Base-by-base conservation (phyloP, 2,113 vertebrate species). In the Proteles cristata region DNA sequence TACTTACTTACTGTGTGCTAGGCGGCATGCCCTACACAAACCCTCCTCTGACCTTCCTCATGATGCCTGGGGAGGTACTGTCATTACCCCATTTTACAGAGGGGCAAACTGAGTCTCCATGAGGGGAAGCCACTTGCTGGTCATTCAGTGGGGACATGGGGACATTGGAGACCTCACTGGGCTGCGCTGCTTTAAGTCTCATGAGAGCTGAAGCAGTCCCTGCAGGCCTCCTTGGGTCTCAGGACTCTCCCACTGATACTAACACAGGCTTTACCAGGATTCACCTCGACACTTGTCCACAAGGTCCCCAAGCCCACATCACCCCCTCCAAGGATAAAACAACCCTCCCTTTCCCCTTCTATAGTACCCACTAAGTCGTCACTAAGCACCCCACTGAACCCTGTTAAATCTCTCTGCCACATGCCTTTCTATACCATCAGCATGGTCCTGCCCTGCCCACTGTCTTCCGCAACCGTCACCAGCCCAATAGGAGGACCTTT, bases 391-490 rank as follows among this genome's bases (percentile, higher is more conserved):
- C 21, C 21, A 23, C 58, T 61, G 35, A 43, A 39, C 21, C 50
- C 26, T 58, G 16, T 5, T 55, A 15, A 69, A 19, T 43, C 28
- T 91, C 76, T 48, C 55, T 10, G 19, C 26, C 71, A 28, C 61
- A 23, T 0, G 0, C 15, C 25, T 12, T 8, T 65, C 63, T 45
- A 9, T 31, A 26, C 31, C n/a, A 65, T 1, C 45, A 11, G 77
- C 14, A 16, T 5, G 55, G 26, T 25, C 69, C 19, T 71, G 25
- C 55, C 39, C 53, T 35, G 73, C 39, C 82, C 58, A 19, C n/a
- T 15, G 50, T 71, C 35, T 28, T 6, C 8, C 35, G 16, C 50
- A 53, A 21, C 35, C 58, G 45, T 61, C 73, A 31, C 17, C 50
- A 55, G 48, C n/a, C 61, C 80, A 63, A 48, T 10, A 15, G 39